These are phyloP conservation scores for Antedon mediterranea DNA, from an alignment of 53 echinoderm and acorn worm species.

Conservation along the genomic window DNA sequence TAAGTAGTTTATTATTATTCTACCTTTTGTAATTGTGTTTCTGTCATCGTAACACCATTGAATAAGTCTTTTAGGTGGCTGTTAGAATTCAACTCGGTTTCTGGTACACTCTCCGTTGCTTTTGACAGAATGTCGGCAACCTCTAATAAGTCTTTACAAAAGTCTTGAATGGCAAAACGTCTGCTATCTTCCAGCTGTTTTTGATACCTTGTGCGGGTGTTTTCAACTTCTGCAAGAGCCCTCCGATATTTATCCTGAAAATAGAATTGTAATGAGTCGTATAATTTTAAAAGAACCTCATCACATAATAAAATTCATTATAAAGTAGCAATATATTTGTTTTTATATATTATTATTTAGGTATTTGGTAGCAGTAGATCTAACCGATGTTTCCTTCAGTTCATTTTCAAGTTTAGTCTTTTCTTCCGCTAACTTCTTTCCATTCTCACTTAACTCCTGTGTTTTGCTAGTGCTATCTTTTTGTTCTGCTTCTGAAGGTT, in stretches of 20 bases:
- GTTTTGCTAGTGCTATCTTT: background rate
- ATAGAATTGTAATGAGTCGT: too few relatives aligned
- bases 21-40: conserved; percentile 83
- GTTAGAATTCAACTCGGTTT: conserved; percentile 56
- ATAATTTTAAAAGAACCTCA: too few relatives aligned
- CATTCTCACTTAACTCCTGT: conserved; percentile 5
- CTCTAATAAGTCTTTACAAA: conserved; percentile 91
- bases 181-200: conserved; percentile 82
- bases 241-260: conserved; percentile 96
- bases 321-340: too few relatives aligned
- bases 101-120: conserved; percentile 71
- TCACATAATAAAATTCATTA: too few relatives aligned
- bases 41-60: conserved; percentile 82
- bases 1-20: background rate
- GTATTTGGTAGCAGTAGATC: too few relatives aligned
- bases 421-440: conserved; percentile 47
- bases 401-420: conserved; percentile 47
- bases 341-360: too few relatives aligned
- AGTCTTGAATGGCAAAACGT: conserved; percentile 77
- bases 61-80: conserved; percentile 57
- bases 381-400: background rate
- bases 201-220: conserved; percentile 56
- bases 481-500: background rate
- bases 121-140: conserved; percentile 67
- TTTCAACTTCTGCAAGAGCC: conserved; percentile 89